Base-by-base conservation (phyloP, 2,113 vertebrate species). In the Orthochromis indermauri region DNA sequence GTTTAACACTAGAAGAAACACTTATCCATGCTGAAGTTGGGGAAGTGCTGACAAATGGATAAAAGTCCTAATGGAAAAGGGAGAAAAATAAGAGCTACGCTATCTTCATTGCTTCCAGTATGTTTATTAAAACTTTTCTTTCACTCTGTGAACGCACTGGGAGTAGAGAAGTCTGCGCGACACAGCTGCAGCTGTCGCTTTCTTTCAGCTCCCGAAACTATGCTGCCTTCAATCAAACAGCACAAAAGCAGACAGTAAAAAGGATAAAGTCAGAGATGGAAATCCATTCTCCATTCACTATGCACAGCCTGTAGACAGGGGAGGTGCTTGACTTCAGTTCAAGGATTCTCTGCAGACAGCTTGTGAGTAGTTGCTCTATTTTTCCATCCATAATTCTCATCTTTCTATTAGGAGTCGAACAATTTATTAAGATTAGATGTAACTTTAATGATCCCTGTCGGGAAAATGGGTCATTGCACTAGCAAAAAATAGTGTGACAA, bases 341-440 rank as follows among this genome's bases (percentile, higher is more conserved):
- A 89, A 92, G 92, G 84, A 89, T 90, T 88, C 90, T 92, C 89
- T 83, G 89, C 89, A 85, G 81, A 90, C 61, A 33, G 63, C 88
- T 81, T 81, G 81, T 88, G 83, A 92, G 89, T 31, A 80, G 86
- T 78, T 91, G 92, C 92, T 92, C 90, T 82, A 89, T 90, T 91
- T 90, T 81, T 63, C 89, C 76, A 82, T 85, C 87, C 84, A 82
- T 84, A 89, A 84, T 86, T 87, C 85, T 87, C 90, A 81, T 90
- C 78, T 90, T 90, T 93, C 84, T 91, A 92, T 92, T 91, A 90
- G 84, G 85, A 85, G 85, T 79, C 68, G 6, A 91, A 95, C 91
- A 89, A 89, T 93, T 89, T 94, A 89, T 94, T 91, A 90, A 92
- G 90, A 94, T 93, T 86, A 89, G 90, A 93, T 94, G 90, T 90